phyloP scores from a whole-genome alignment of 2,797 vertebrate genomes.

The Sebastiscus albofasciatus region DNA sequence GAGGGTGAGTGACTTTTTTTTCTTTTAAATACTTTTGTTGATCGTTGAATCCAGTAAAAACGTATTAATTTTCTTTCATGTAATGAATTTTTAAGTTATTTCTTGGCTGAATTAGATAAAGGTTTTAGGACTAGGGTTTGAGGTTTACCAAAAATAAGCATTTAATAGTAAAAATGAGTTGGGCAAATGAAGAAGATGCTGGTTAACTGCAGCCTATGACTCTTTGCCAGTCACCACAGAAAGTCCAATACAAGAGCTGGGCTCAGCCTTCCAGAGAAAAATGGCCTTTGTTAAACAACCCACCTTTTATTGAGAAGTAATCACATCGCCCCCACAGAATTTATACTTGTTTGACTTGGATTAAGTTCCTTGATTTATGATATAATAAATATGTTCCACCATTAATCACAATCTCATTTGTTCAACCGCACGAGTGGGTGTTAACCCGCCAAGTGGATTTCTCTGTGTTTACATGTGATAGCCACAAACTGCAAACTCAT shows the following conservation, averaged over 20 bases:
- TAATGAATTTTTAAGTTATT: background rate
- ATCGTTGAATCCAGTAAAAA: background rate
- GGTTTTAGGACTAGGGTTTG: background rate
- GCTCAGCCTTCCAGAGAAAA: background rate
- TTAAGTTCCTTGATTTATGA: background rate
- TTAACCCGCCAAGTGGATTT: conserved; percentile 1
- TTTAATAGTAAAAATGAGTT: background rate
- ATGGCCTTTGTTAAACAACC: conserved; percentile 16
- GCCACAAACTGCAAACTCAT: background rate
- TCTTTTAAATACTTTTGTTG: background rate
- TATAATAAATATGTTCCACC: background rate
- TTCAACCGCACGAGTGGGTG: conserved; percentile 25
- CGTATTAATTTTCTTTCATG: background rate
- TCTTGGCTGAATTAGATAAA: background rate
- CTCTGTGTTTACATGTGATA: conserved; percentile 22
- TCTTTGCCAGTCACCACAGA: background rate
- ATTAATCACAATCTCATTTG: conserved; percentile 18
- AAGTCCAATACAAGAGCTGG: background rate
- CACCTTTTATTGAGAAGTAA: background rate
- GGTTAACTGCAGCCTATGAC: background rate
- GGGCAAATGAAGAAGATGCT: background rate
- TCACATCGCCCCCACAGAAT: background rate
- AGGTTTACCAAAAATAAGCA: background rate
- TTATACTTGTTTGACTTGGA: conserved; percentile 34
- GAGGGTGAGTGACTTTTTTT: conserved; percentile 82